Conservation (phyloP, 2,797 vertebrate genomes). For the Microctenopoma lineatum region DNA sequence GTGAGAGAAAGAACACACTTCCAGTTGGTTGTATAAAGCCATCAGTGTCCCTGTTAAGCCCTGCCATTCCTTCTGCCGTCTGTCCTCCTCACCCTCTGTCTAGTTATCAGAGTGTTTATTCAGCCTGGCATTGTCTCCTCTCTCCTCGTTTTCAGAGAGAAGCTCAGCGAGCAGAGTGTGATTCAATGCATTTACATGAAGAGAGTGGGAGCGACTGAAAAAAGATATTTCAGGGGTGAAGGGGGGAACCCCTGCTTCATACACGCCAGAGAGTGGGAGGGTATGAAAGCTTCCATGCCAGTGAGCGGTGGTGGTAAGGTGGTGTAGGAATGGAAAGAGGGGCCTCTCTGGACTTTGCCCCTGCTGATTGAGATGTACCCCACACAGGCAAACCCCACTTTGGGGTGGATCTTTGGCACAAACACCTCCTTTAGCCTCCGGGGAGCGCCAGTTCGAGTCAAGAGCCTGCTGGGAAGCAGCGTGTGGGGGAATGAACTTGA, state of each 20-base stretch:
- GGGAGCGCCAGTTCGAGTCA: conserved; percentile 79
- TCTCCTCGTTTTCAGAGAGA: conserved; percentile 64
- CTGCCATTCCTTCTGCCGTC: conserved; percentile 62
- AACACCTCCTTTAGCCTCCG: conserved; percentile 70
- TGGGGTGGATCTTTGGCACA: conserved; percentile 60
- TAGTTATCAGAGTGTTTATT: conserved; percentile 76
- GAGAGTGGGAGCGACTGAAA: conserved; percentile 68
- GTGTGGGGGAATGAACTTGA: conserved; percentile 82
- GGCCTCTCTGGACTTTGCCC: conserved; percentile 74
- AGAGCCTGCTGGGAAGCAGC: conserved; percentile 83
- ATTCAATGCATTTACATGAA: conserved; percentile 59
- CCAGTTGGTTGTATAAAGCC: conserved; percentile 68
- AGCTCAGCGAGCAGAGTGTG: conserved; percentile 50
- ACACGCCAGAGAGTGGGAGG: conserved; percentile 59
- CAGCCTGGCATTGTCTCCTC: conserved; percentile 74
- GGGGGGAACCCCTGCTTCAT: conserved; percentile 37
- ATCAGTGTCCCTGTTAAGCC: conserved; percentile 74
- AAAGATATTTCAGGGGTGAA: conserved; percentile 60
- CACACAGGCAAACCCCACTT: conserved; percentile 69
- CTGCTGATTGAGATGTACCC: conserved; percentile 95
- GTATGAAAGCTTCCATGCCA: conserved; percentile 65
- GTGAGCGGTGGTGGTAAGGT: conserved; percentile 66
- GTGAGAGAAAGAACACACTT: conserved; percentile 69
- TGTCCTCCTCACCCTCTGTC: conserved; percentile 77
- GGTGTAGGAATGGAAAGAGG: conserved; percentile 67